These are phyloP conservation scores for Nyleta sp. DNA, from an alignment of 2,888 invertebrate species.

Conservation along the genomic window DNA sequence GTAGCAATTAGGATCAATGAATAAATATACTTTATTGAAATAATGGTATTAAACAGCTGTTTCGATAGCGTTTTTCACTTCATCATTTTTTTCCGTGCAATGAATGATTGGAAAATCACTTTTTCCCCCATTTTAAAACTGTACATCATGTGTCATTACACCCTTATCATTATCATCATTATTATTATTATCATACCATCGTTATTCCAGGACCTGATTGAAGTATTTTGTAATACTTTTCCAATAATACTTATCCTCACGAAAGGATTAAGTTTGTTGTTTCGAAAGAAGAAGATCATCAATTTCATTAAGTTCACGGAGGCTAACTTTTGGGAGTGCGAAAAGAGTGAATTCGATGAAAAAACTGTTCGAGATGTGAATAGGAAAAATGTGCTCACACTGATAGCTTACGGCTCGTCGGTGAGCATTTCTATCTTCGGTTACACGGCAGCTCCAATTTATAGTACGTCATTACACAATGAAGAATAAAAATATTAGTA, in stretches of 20 bases:
- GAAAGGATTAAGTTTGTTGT: conserved; percentile 25
- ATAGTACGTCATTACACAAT: conserved; percentile 10
- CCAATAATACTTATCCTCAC: conserved; percentile 10
- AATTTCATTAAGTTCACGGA: conserved; percentile 29
- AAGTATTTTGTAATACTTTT: conserved; percentile 16
- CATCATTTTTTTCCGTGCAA: no score
- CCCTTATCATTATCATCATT: no score
- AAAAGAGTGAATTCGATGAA: conserved; percentile 15
- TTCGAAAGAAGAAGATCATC: conserved; percentile 18
- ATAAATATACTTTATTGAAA: no score
- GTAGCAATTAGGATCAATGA: no score
- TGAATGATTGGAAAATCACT: no score
- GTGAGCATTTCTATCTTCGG: background rate
- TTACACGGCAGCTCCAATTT: conserved; percentile 21
- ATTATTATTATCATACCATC: no score
- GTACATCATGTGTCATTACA: no score
- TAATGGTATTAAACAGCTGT: no score
- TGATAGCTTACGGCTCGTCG: background rate
- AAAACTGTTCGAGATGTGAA: background rate
- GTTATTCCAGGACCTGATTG: conserved; percentile 26
- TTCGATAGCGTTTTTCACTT: no score
- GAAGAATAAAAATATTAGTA: no score
- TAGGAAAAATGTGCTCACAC: background rate
- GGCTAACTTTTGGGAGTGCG: conserved; percentile 20
- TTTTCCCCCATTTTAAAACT: no score